phyloP scores from a whole-genome alignment of 2,113 vertebrate genomes.

The Coryphaenoides rupestris region DNA sequence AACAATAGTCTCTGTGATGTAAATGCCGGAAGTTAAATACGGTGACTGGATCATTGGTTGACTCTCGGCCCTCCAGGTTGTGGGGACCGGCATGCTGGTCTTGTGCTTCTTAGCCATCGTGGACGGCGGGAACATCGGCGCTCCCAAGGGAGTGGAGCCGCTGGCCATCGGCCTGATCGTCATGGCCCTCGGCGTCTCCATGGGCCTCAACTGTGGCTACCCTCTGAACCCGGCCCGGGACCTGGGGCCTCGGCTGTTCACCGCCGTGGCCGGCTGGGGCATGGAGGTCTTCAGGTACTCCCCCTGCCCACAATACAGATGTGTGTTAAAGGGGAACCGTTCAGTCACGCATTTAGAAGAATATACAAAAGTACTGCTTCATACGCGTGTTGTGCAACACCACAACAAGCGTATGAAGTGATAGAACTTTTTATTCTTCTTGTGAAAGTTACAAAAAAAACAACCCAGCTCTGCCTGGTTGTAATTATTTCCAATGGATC shows the following conservation, averaged over 20 bases:
- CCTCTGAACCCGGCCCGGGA: slow-evolving; percentile 94
- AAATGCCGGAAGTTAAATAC: neutral
- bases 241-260: slow-evolving; percentile 88
- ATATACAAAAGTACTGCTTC: too few species aligned
- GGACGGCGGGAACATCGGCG: slow-evolving; percentile 80
- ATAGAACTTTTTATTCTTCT: too few species aligned
- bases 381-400: too few species aligned
- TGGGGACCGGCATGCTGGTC: slow-evolving; percentile 84
- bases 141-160: slow-evolving; percentile 87
- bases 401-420: too few species aligned
- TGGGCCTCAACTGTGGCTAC: slow-evolving; percentile 90
- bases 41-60: neutral
- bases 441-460: too few species aligned
- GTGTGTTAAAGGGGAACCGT: too few species aligned
- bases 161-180: slow-evolving; percentile 84
- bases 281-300: slow-evolving; percentile 88
- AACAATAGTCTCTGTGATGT: too few species aligned
- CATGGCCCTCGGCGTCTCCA: slow-evolving; percentile 78
- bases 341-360: too few species aligned
- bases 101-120: slow-evolving; percentile 85
- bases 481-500: neutral
- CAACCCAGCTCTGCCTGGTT: too few species aligned
- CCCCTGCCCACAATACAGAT: too few species aligned
- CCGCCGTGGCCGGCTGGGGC: slow-evolving; percentile 89
- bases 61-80: slow-evolving; percentile 71